Evolutionary conservation across 2,113 vertebrate species (phyloP), one percentile per base, ranked within the genome.

Genomic region (Procavia capensis): DNA sequence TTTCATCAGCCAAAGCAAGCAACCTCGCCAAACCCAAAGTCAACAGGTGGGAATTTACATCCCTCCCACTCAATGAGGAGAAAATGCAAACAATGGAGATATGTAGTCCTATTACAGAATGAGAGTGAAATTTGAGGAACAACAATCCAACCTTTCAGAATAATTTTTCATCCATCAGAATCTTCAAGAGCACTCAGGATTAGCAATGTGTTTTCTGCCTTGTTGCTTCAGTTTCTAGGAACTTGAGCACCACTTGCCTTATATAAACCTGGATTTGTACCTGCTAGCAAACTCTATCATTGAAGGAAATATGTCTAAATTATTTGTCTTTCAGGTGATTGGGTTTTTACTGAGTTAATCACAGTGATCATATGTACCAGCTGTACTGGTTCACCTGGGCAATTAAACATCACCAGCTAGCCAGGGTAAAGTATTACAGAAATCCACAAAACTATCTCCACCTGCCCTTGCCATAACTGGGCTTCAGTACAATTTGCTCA

Each of bases 241-340:
- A 72, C 16, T 80, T 64, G 34, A 68, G 41, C 19, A 36, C 82
- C 61, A 85, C 1, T 0, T 61, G 45, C 80, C 20, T 57, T 95
- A 61, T 61, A 82, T 31, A 92, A 90, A 79, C 24, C 47, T n/a
- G 64, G 66, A 70, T 88, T 78, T 88, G 57, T 36, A 63, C 29
- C 31, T 64, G 8, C 31, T 43, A 59, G 6, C 19, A 10, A 24
- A 83, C 25, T 92, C 45, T 84, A 36, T 74, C 78, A 85, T 90
- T n/a, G 93, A 68, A 41, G 41, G 61, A 29, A 68, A 79, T 54
- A 82, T 57, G 31, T 61, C 72, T 90, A 43, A 91, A 72, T 89
- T 76, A 20, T 93, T 96, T 78, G 36, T 68, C 39, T 92, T 92
- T 92, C 47, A 94, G 50, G 17, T 90, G 39, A 81, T 36, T 68